A percentile compares a stretch with the other conserved stretches of the same genome.
Evolutionary conservation across 1,140 invertebrate genomes (phyloP).

Genomic region (Drosophila orosa): DNA sequence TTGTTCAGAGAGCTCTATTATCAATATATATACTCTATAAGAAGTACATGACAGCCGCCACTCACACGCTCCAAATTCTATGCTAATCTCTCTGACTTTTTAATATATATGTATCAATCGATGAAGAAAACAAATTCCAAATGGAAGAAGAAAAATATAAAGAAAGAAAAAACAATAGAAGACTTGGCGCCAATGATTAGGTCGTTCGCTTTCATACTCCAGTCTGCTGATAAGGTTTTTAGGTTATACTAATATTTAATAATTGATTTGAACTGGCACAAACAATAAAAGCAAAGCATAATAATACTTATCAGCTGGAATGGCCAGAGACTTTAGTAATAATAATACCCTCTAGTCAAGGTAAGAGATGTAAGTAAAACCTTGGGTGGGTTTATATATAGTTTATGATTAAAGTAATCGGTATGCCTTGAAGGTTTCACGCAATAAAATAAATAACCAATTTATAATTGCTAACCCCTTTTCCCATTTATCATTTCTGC

Average conservation of each 20-base stretch:
- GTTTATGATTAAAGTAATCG: not conserved
- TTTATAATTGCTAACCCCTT: not conserved
- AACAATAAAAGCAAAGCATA: conserved; percentile 6
- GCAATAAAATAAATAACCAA: not conserved
- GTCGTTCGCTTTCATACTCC: conserved; percentile 1
- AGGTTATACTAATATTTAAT: conserved; percentile 52
- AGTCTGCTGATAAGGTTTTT: conserved; percentile 36
- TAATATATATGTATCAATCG: conserved; percentile 2
- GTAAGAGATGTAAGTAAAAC: conserved; percentile 31
- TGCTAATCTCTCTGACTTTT: conserved; percentile 33
- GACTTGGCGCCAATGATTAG: conserved; percentile 42
- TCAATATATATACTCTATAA: conserved; percentile 7
- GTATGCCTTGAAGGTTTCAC: not conserved
- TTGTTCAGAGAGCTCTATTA: not conserved
- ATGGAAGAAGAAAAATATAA: not conserved
- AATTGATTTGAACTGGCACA: conserved; percentile 45
- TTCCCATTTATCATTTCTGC: not conserved
- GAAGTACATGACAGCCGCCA: conserved; percentile 30
- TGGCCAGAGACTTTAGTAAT: conserved; percentile 4
- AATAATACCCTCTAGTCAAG: conserved; percentile 9
- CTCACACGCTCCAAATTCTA: conserved; percentile 45
- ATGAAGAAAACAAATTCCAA: conserved; percentile 29
- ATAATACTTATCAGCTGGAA: conserved; percentile 26
- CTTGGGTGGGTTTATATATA: not conserved
- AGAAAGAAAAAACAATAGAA: conserved; percentile 8